Evolutionary conservation across 2,888 invertebrate genomes (phyloP), one percentile per base, ranked within the genome.

Genomic region (Apotomis capreana): DNA sequence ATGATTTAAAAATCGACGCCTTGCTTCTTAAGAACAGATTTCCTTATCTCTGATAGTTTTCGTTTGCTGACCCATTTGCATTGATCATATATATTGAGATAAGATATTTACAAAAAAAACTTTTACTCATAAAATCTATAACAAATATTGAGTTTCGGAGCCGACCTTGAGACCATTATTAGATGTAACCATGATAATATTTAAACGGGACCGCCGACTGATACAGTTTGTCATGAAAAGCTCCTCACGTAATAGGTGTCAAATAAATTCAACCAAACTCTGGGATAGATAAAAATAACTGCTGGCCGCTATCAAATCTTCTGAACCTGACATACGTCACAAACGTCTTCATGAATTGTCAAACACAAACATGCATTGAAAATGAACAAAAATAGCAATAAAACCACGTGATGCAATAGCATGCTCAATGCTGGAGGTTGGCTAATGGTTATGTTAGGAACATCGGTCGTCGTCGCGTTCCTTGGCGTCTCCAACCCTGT

Each of bases 401-500:
- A 76, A 76, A 80, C 73, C 74, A 78, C 81, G 77, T 78, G 74
- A 79, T 51, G 52, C 15, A 59, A 68, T 15, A 63, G 26, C 81
- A 89, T 89, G 88, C 77, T 83, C 80, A 83, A 79, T 82, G 81
- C 82, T 68, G 78, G 80, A 78, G 83, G 81, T 68, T 74, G 88
- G 59, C 74, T 87, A 37, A 70, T 80, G 86, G 89, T 88, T 78
- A 89, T 92, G 90, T 86, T 90, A 78, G 89, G 79, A 77, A 88
- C 86, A 78, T 87, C 88, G 1, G 83, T 90, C 55, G 80, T 90
- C 3, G 87, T 87, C 58, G 89, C 89, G 63, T 90, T 89, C 73
- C 82, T 92, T 75, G 87, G 82, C 83, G 87, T 92, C 75, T 88
- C 89, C 0, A 87, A 81, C 67, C 91, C 91, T 0, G 80, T 90